Percentiles rank a stretch among this genome's conserved stretches.
These are phyloP conservation scores for Drosophila nasuta DNA, from an alignment of 1,140 invertebrate genomes.

Conservation along the genomic window DNA sequence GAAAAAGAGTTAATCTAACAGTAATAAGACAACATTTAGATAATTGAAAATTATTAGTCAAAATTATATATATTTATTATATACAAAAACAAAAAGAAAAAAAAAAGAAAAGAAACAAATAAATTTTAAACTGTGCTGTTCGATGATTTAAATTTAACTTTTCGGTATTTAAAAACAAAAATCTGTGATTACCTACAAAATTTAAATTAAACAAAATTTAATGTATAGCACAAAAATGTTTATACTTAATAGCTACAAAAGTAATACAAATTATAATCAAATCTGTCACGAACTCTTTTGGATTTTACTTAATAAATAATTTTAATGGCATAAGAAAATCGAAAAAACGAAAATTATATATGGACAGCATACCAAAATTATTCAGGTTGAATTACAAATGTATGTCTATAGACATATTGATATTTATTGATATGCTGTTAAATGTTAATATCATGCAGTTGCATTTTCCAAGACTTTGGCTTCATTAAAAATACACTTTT, in stretches of 20 bases:
- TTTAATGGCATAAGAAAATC: slow-evolving; percentile 23
- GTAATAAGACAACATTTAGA: slow-evolving; percentile 67
- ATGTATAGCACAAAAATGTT: slow-evolving; percentile 66
- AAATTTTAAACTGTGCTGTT: slow-evolving; percentile 78
- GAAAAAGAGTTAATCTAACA: slow-evolving; percentile 49
- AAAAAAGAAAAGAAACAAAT: slow-evolving; percentile 32
- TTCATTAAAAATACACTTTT: slow-evolving; percentile 36
- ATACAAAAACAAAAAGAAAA: slow-evolving; percentile 17
- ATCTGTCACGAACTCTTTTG: slow-evolving; percentile 41
- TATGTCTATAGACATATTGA: slow-evolving; percentile 9
- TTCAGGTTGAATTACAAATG: slow-evolving; percentile 11
- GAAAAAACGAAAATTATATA: slow-evolving; percentile 29
- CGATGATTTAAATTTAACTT: slow-evolving; percentile 74
- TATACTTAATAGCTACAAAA: slow-evolving; percentile 49
- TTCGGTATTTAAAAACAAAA: slow-evolving; percentile 83
- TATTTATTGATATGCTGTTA: slow-evolving; percentile 39
- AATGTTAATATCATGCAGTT: slow-evolving; percentile 62
- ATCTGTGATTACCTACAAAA: slow-evolving; percentile 85
- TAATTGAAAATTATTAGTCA: slow-evolving; percentile 84
- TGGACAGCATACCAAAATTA: slow-evolving; percentile 10
- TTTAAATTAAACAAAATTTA: slow-evolving; percentile 78
- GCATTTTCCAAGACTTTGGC: slow-evolving; percentile 70
- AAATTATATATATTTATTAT: slow-evolving; percentile 72
- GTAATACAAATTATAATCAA: slow-evolving; percentile 46
- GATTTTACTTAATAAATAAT: slow-evolving; percentile 34